Conservation (phyloP, 2,797 vertebrate species). For the Columba guinea region DNA sequence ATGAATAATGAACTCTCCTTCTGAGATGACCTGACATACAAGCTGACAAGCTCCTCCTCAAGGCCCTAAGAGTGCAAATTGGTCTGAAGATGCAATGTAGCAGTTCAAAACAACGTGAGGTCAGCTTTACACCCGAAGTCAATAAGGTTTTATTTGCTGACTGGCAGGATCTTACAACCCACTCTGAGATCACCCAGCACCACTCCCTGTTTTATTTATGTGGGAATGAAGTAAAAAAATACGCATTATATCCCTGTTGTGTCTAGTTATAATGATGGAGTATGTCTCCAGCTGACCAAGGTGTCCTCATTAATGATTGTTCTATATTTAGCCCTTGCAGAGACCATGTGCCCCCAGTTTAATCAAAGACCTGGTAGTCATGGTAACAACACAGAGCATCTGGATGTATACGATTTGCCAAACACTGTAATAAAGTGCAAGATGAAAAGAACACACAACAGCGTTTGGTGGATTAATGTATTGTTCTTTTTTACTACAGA, state of each 20-base stretch:
- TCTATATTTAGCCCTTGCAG: constrained; percentile 53
- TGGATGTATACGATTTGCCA: constrained; percentile 11
- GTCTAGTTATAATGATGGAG: not conserved
- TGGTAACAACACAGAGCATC: constrained; percentile 49
- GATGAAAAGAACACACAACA: constrained; percentile 11
- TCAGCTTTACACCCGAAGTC: not conserved
- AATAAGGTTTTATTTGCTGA: not conserved
- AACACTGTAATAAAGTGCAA: constrained; percentile 18
- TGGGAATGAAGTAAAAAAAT: not conserved
- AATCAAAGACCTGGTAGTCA: constrained; percentile 61
- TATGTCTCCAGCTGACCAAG: constrained; percentile 36
- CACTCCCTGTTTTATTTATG: not conserved
- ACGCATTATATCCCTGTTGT: not conserved
- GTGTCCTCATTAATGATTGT: constrained; percentile 53
- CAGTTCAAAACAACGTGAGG: not conserved
- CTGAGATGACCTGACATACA: not conserved
- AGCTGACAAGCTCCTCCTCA: not conserved
- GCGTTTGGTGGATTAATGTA: not conserved
- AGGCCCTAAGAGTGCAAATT: not conserved
- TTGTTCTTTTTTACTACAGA: not conserved
- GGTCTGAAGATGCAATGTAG: not conserved
- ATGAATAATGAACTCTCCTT: not conserved
- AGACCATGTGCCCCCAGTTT: constrained; percentile 30
- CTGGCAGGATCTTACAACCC: not conserved
- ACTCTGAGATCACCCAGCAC: not conserved